Conservation (phyloP, 2,888 invertebrate genomes). For the Lasioglossum oenotherae region DNA sequence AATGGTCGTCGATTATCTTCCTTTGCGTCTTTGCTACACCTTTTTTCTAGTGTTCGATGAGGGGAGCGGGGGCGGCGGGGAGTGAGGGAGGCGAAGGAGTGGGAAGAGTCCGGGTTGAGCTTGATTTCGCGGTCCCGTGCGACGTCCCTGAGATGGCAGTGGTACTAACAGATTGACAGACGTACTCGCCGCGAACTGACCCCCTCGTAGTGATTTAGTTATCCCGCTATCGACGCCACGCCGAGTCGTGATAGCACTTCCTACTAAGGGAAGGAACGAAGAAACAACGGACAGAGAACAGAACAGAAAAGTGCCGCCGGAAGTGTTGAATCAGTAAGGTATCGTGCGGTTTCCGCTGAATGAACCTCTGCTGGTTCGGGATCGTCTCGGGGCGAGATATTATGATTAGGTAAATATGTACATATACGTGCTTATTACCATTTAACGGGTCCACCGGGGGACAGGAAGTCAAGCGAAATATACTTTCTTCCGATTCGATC, state of each 20-base stretch:
- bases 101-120: constrained; percentile 48
- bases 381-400: constrained; percentile 78
- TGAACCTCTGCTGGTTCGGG: constrained; percentile 74
- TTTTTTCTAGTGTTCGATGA: constrained; percentile 43
- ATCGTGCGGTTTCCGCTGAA: constrained; percentile 65
- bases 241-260: constrained; percentile 71
- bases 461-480: neutral
- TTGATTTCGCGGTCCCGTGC: constrained; percentile 72
- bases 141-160: constrained; percentile 78
- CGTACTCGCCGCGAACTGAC: constrained; percentile 80
- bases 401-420: constrained; percentile 83
- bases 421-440: neutral
- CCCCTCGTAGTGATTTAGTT: constrained; percentile 82
- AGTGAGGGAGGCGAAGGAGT: constrained; percentile 2
- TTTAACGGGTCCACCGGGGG: neutral
- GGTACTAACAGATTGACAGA: constrained; percentile 81
- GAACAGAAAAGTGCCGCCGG: constrained; percentile 50
- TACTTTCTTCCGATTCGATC: neutral
- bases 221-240: constrained; percentile 79
- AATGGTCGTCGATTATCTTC: constrained; percentile 53
- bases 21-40: constrained; percentile 31
- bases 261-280: constrained; percentile 4
- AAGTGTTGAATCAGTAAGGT: constrained; percentile 66
- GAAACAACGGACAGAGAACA: neutral
- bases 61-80: constrained; percentile 13